Evolutionary conservation across 2,113 vertebrate species (phyloP).

Genomic region (Dasyurus viverrinus): DNA sequence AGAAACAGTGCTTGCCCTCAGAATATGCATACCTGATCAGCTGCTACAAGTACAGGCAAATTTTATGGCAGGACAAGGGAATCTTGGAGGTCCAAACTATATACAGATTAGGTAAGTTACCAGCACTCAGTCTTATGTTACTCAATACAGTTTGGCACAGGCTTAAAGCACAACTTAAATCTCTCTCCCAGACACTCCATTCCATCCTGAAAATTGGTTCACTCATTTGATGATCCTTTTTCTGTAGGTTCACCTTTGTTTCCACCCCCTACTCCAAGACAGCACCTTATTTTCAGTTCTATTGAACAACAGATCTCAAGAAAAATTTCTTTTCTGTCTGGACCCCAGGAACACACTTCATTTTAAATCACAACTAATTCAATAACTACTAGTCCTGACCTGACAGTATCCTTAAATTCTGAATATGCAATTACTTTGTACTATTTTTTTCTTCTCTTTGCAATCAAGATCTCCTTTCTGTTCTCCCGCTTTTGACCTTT

Average conservation of each 20-base stretch:
- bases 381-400: not conserved
- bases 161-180: not conserved
- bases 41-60: not conserved
- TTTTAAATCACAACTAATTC: not conserved
- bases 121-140: not conserved
- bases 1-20: not conserved
- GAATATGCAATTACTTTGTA: not conserved
- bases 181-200: not conserved
- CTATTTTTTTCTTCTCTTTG: not conserved
- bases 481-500: not conserved
- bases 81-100: not conserved
- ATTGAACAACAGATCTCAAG: not conserved
- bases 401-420: not conserved
- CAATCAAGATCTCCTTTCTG: not conserved
- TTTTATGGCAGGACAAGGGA: not conserved
- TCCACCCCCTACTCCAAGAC: not conserved
- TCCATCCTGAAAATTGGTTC: not conserved
- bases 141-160: not conserved
- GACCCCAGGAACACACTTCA: not conserved
- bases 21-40: not conserved
- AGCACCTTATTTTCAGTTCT: not conserved
- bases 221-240: not conserved
- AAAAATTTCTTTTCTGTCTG: not conserved
- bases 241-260: not conserved
- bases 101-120: not conserved